Base-by-base conservation (phyloP, 2,797 vertebrate species). In the Rhyacichthys aspro region DNA sequence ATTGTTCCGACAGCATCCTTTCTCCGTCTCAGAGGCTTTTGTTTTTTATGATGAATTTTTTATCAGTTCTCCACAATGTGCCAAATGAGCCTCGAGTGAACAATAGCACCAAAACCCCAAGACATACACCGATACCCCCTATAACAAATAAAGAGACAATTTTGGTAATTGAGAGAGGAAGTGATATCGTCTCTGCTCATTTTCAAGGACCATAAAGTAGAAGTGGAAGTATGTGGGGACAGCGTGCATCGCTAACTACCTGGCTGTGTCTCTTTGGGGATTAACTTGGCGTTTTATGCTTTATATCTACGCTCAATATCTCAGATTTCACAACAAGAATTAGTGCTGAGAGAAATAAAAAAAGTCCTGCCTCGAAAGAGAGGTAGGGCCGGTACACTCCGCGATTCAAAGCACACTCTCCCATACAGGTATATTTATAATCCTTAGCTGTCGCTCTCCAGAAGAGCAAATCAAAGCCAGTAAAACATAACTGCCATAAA, bases 401-500 rank as follows among this genome's bases (percentile, higher is more conserved):
- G 32, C 70, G 71, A 83, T 86, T 84, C 85, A 80, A 77, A 76
- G 81, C 84, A 80, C 82, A 83, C 72, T 64, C 84, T 76, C 70
- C 74, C 18, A 78, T 72, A 80, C 84, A 88, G 86, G 89, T 88
- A 86, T 87, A 93, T 91, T 90, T 90, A 89, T 88, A 90, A 87
- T 88, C 81, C 77, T 81, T 79, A 78, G 84, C 86, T 81, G 81
- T 87, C 88, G 85, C 86, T 90, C 84, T 87, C 76, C 76, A 87
- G 88, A 89, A 91, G 85, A 90, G 86, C 85, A 87, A 90, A 91
- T 90, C 86, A 86, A 87, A 89, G 84, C 86, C 85, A 88, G 87
- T 90, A 90, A 90, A 91, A 90, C 87, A 89, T 88, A 91, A 90
- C 84, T 86, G 86, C 87, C 84, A 90, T 90, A 91, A 90, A 91